Percentiles rank a stretch among this genome's conserved stretches.
phyloP scores from a whole-genome alignment of 1,140 invertebrate species.

The Olivierus martensii region DNA sequence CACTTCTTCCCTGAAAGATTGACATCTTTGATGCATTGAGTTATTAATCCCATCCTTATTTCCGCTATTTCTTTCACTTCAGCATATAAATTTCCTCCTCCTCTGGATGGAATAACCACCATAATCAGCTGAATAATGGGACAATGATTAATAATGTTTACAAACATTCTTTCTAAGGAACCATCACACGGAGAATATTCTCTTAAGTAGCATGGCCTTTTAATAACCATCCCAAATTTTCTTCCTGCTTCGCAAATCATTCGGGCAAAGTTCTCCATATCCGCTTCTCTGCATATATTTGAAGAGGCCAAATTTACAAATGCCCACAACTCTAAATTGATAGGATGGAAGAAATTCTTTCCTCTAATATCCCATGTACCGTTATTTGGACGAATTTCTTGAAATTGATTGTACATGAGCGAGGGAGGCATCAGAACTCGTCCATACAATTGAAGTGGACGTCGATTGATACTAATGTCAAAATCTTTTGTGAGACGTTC shows the following conservation, averaged over 20 bases:
- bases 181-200: neutral
- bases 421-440: conserved; percentile 17
- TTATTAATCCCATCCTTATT: conserved; percentile 52
- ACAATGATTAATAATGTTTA: neutral
- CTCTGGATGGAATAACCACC: neutral
- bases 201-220: neutral
- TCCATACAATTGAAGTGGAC: conserved; percentile 16
- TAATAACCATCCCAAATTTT: neutral
- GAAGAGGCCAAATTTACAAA: conserved; percentile 15
- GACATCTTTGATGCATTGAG: conserved; percentile 57
- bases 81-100: conserved; percentile 22
- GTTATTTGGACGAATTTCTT: conserved; percentile 21
- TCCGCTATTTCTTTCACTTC: conserved; percentile 60
- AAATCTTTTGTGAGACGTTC: conserved; percentile 22
- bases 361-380: conserved; percentile 46
- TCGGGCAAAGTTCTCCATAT: neutral
- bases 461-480: conserved; percentile 11
- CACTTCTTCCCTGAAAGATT: conserved; percentile 32
- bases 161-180: neutral
- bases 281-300: neutral
- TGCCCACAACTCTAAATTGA: conserved; percentile 23
- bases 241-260: neutral
- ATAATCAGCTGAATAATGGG: conserved; percentile 1
- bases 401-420: neutral
- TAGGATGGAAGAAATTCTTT: conserved; percentile 40